phyloP scores from a whole-genome alignment of 1,140 invertebrate genomes.

The Adoxophyes honmai region DNA sequence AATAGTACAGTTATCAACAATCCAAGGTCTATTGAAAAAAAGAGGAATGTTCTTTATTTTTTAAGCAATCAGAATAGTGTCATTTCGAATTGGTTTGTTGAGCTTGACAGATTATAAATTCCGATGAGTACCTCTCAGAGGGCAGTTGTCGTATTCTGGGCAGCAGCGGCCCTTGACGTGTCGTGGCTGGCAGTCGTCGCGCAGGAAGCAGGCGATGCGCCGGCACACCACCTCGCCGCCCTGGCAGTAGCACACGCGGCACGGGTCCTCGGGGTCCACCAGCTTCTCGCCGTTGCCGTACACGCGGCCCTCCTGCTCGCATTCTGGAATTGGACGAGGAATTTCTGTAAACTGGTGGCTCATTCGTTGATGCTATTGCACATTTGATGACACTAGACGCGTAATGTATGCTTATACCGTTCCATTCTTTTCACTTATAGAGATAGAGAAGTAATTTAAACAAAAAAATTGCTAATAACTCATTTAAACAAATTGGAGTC shows the following conservation, averaged over 20 bases:
- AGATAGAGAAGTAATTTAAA: no score
- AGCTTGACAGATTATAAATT: no score
- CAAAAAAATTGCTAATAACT: no score
- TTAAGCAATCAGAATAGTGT: no score
- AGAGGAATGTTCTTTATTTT: no score
- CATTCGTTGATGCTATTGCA: no score
- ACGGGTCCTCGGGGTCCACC: constrained; percentile 82
- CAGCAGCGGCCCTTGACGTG: constrained; percentile 85
- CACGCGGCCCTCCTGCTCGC: constrained; percentile 84
- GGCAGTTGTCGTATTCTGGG: constrained; percentile 88
- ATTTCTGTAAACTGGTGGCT: background rate
- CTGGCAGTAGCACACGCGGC: constrained; percentile 88
- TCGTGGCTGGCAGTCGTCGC: constrained; percentile 84
- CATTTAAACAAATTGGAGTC: no score
- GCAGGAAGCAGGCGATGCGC: constrained; percentile 84
- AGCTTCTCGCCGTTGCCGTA: constrained; percentile 87
- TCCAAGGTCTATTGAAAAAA: no score
- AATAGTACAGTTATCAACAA: background rate
- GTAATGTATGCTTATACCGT: no score
- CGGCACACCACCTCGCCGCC: constrained; percentile 87
- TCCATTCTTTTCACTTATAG: no score
- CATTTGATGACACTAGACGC: no score
- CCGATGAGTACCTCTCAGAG: constrained; percentile 74
- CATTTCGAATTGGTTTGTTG: no score
- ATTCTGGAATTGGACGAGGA: constrained; percentile 78